Evolutionary conservation across 1,140 invertebrate genomes (phyloP).

Genomic region (Olivierus martensii): DNA sequence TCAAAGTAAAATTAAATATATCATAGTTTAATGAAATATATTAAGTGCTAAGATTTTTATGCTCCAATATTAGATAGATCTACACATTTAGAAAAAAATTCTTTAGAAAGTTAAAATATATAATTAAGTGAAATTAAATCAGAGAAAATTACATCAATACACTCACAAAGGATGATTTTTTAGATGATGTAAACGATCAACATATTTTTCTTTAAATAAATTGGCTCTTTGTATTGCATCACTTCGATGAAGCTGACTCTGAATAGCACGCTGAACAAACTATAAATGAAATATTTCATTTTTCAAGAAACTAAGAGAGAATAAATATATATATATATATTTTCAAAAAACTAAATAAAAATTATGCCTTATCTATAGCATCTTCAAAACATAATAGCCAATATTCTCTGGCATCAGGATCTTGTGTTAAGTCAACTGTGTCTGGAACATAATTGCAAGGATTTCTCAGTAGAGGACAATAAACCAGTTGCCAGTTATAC

Average conservation of each 20-base stretch:
- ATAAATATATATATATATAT: too few species aligned
- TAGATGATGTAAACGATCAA: constrained; percentile 60
- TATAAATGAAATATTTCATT: constrained; percentile 15
- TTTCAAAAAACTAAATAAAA: constrained; percentile 19
- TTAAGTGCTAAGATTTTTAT: too few species aligned
- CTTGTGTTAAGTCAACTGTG: constrained; percentile 69
- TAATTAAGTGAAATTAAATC: too few species aligned
- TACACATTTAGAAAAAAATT: too few species aligned
- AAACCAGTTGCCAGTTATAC: constrained; percentile 38
- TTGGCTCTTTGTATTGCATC: constrained; percentile 62
- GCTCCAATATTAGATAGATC: too few species aligned
- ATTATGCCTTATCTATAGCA: constrained; percentile 39
- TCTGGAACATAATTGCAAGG: constrained; percentile 63
- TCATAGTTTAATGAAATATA: too few species aligned
- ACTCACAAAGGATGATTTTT: constrained; percentile 65
- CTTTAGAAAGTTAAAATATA: too few species aligned
- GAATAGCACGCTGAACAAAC: constrained; percentile 43
- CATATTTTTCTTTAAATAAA: constrained; percentile 68
- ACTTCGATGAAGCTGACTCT: constrained; percentile 53
- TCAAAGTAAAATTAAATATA: constrained; percentile 19
- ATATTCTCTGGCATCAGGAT: constrained; percentile 74
- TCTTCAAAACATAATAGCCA: constrained; percentile 85
- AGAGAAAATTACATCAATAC: too few species aligned
- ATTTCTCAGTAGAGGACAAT: constrained; percentile 48
- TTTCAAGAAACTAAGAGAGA: too few species aligned